phyloP scores from a whole-genome alignment of 92 coral and sea anemone species.

The Muricea muricata region DNA sequence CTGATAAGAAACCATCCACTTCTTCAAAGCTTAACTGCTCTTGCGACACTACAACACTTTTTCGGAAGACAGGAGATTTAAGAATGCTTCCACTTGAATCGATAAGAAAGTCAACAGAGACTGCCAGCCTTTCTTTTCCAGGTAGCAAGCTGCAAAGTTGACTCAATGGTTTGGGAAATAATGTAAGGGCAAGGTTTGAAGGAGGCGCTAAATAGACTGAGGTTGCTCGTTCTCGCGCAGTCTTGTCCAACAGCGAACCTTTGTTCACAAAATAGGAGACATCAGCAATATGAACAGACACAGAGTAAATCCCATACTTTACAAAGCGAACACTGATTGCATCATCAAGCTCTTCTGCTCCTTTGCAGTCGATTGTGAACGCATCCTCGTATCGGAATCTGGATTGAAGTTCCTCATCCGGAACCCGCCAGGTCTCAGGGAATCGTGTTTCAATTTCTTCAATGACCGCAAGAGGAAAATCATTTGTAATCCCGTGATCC shows the following conservation, averaged over 20 bases:
- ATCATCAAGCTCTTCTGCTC: constrained; percentile 82
- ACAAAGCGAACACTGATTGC: constrained; percentile 75
- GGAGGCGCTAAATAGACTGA: constrained; percentile 74
- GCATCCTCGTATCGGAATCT: constrained; percentile 68
- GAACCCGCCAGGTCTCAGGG: constrained; percentile 75
- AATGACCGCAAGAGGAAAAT: constrained; percentile 59
- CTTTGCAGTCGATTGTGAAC: constrained; percentile 79
- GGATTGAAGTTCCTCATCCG: constrained; percentile 69
- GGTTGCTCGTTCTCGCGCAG: constrained; percentile 74
- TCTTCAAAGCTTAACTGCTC: constrained; percentile 82
- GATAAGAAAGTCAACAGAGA: constrained; percentile 73
- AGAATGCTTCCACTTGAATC: constrained; percentile 68
- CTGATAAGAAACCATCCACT: constrained; percentile 59
- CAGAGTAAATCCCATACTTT: constrained; percentile 54
- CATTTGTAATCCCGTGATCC: constrained; percentile 73
- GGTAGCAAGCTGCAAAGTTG: constrained; percentile 83
- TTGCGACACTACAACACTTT: constrained; percentile 78
- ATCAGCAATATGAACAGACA: constrained; percentile 88
- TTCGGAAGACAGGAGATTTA: constrained; percentile 69
- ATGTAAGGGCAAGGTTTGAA: constrained; percentile 59
- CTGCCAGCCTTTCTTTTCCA: constrained; percentile 78
- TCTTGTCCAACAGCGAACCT: constrained; percentile 70
- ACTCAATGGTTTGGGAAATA: constrained; percentile 78
- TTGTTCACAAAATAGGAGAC: constrained; percentile 83
- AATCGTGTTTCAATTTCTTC: constrained; percentile 62